These are phyloP conservation scores for Drosophila insularis DNA, from an alignment of 1,140 invertebrate species.

Conservation along the genomic window DNA sequence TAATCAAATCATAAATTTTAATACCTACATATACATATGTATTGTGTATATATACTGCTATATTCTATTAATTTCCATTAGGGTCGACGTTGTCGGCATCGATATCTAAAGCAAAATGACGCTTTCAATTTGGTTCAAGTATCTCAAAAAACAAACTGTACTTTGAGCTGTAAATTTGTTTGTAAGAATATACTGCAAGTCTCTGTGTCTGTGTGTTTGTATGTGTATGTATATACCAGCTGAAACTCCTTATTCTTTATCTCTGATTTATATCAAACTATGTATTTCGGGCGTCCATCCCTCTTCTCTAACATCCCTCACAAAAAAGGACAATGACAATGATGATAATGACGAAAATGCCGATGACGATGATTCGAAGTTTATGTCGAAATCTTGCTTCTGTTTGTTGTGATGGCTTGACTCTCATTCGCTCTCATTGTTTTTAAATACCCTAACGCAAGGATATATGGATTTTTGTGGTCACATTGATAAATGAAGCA, in stretches of 20 bases:
- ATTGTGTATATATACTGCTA: too few relatives aligned
- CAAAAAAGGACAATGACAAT: constrained; percentile 1
- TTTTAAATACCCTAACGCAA: constrained; percentile 26
- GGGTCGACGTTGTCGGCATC: constrained; percentile 25
- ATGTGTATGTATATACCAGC: constrained; percentile 26
- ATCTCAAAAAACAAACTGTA: constrained; percentile 54
- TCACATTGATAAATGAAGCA: neutral
- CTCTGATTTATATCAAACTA: constrained; percentile 61
- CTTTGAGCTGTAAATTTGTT: constrained; percentile 21
- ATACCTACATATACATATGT: constrained; percentile 29
- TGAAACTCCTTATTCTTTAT: constrained; percentile 69
- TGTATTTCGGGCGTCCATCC: constrained; percentile 72
- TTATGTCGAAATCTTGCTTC: constrained; percentile 19
- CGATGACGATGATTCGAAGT: constrained; percentile 6
- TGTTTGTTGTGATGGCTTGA: constrained; percentile 29
- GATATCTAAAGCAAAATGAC: constrained; percentile 52
- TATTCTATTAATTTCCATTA: constrained; percentile 76
- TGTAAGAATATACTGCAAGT: constrained; percentile 1
- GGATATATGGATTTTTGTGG: neutral
- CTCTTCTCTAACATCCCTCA: constrained; percentile 55
- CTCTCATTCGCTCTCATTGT: constrained; percentile 24
- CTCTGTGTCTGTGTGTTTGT: neutral
- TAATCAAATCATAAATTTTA: constrained; percentile 77
- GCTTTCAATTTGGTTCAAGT: constrained; percentile 70
- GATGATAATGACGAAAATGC: neutral